phyloP scores from a whole-genome alignment of 2,113 vertebrate species.

The Microcebus ravelobensis region DNA sequence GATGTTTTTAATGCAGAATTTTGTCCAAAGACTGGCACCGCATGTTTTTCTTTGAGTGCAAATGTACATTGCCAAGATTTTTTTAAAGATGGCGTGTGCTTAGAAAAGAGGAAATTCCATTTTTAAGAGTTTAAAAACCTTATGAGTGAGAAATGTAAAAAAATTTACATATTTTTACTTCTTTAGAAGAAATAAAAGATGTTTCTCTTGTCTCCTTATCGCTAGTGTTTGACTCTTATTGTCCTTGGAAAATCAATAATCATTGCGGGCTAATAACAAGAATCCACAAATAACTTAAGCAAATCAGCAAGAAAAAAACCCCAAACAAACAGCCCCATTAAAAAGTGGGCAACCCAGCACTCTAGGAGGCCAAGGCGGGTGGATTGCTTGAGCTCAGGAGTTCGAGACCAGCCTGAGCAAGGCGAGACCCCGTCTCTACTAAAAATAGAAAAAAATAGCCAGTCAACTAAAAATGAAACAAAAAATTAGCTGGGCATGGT shows the following conservation, averaged over 20 bases:
- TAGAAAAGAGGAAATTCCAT: conserved; percentile 82
- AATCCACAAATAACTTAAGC: too few species aligned
- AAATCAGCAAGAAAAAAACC: too few species aligned
- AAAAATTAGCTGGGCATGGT: too few species aligned
- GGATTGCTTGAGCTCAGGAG: too few species aligned
- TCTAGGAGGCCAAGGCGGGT: too few species aligned
- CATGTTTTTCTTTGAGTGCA: conserved; percentile 87
- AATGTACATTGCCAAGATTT: conserved; percentile 84
- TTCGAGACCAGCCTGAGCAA: too few species aligned
- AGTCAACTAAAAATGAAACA: too few species aligned
- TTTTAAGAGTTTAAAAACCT: conserved; percentile 86
- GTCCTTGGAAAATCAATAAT: conserved; percentile 81
- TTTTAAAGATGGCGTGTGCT: conserved; percentile 83
- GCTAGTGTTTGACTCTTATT: conserved; percentile 81
- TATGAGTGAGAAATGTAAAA: conserved; percentile 83
- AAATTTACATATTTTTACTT: conserved; percentile 82
- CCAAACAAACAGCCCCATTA: too few species aligned
- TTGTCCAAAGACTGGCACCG: conserved; percentile 84
- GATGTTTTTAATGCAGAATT: conserved; percentile 82
- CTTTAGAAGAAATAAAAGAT: conserved; percentile 82
- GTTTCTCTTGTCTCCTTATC: conserved; percentile 80
- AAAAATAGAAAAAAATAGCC: too few species aligned
- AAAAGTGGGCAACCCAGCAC: too few species aligned
- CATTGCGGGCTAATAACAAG: too few species aligned
- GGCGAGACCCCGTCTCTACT: too few species aligned